phyloP scores from a whole-genome alignment of 2,888 invertebrate species.

The Oxytorus armatus region DNA sequence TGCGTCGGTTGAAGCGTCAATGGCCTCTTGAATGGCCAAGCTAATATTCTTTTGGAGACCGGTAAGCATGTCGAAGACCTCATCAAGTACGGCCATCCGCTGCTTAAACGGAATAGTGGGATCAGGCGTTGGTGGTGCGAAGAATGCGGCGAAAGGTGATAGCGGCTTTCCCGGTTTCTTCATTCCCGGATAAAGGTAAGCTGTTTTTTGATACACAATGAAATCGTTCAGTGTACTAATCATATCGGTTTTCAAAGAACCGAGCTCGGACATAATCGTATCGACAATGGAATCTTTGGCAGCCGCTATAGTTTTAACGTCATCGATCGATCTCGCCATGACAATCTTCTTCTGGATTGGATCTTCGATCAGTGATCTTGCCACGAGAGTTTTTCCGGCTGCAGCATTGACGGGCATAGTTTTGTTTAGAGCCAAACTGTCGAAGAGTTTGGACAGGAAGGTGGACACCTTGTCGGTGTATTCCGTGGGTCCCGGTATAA shows the following conservation, averaged over 20 bases:
- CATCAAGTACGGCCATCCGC: constrained; percentile 77
- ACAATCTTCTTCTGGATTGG: constrained; percentile 60
- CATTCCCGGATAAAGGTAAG: constrained; percentile 54
- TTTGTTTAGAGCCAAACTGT: constrained; percentile 75
- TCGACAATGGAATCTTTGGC: constrained; percentile 80
- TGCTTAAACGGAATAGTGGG: constrained; percentile 79
- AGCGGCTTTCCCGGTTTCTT: constrained; percentile 69
- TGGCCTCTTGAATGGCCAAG: constrained; percentile 70
- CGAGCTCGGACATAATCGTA: constrained; percentile 77
- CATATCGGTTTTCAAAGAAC: constrained; percentile 78
- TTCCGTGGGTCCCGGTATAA: constrained; percentile 77
- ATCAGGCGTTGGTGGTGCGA: constrained; percentile 74
- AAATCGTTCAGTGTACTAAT: constrained; percentile 78
- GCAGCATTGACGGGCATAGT: constrained; percentile 53
- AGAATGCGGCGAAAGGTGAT: constrained; percentile 74
- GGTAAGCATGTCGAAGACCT: constrained; percentile 82
- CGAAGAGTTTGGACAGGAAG: constrained; percentile 80
- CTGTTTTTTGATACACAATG: constrained; percentile 75
- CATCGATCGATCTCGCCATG: constrained; percentile 74
- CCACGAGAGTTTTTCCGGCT: constrained; percentile 44
- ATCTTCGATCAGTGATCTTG: constrained; percentile 59
- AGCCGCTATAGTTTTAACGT: constrained; percentile 74
- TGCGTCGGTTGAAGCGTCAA: constrained; percentile 59
- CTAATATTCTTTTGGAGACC: constrained; percentile 79
- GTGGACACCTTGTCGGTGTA: constrained; percentile 78